Evolutionary conservation across 2,113 vertebrate species (phyloP).

Genomic region (Microtus richardsoni): DNA sequence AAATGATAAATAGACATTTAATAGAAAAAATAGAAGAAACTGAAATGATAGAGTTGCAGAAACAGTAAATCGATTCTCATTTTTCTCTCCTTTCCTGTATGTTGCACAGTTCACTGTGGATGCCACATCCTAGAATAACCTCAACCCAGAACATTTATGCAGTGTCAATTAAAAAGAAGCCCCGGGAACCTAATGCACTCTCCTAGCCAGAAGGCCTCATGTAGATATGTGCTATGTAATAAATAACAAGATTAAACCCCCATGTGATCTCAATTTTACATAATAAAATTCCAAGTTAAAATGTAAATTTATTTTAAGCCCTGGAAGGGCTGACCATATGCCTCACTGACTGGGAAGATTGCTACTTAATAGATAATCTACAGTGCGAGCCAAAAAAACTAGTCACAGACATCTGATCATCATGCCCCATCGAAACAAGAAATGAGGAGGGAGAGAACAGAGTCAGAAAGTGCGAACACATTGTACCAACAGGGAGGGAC

Average conservation of each 20-base stretch:
- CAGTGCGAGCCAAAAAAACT: conserved; percentile 64
- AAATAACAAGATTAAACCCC: conserved; percentile 60
- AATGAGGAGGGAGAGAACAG: conserved; percentile 44
- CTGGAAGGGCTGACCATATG: conserved; percentile 78
- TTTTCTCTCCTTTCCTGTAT: background rate
- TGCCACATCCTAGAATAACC: background rate
- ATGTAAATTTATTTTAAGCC: conserved; percentile 79
- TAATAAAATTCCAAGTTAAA: conserved; percentile 79
- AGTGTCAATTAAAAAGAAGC: background rate
- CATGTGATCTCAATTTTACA: conserved; percentile 65
- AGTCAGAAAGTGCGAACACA: conserved; percentile 9
- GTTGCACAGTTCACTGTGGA: background rate
- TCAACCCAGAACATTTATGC: background rate
- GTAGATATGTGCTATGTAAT: conserved; percentile 38
- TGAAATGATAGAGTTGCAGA: background rate
- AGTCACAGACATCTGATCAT: conserved; percentile 77
- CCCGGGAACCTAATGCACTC: background rate
- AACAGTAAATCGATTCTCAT: background rate
- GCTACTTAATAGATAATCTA: conserved; percentile 76
- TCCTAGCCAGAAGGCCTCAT: conserved; percentile 52
- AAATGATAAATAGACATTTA: background rate
- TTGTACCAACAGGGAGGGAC: background rate
- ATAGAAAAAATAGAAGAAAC: background rate
- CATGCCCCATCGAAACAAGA: conserved; percentile 53
- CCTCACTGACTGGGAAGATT: conserved; percentile 66